phyloP scores from a whole-genome alignment of 2,113 vertebrate genomes.

The Cygnus buccinator region DNA sequence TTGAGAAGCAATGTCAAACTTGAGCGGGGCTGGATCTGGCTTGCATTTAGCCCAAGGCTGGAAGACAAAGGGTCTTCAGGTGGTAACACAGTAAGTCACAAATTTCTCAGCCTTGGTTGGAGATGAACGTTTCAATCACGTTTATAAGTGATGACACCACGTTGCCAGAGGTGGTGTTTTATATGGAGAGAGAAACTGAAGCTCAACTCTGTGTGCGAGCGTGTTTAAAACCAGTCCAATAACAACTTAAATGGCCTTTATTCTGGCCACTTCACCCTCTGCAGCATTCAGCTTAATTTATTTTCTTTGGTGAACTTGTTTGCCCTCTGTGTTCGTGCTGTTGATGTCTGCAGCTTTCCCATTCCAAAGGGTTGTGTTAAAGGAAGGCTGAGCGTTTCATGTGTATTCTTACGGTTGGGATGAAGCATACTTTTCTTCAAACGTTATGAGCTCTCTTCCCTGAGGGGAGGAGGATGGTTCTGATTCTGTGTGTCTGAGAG shows the following conservation, averaged over 20 bases:
- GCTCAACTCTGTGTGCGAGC: background rate
- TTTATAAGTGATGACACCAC: background rate
- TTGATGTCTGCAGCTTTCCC: conserved; percentile 57
- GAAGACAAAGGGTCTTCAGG: conserved; percentile 52
- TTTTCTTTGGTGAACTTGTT: conserved; percentile 58
- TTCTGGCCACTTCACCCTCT: conserved; percentile 39
- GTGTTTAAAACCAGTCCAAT: conserved; percentile 15
- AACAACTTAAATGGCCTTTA: conserved; percentile 31
- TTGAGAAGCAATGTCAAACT: conserved; percentile 21
- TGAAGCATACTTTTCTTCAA: conserved; percentile 68
- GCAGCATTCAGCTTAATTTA: conserved; percentile 11
- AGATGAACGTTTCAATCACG: conserved; percentile 14
- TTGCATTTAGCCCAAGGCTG: conserved; percentile 56
- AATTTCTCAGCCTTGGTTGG: conserved; percentile 37
- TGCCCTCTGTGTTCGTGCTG: background rate
- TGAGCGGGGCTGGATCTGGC: conserved; percentile 42
- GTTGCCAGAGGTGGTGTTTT: conserved; percentile 57
- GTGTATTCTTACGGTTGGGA: conserved; percentile 44
- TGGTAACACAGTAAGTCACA: conserved; percentile 43
- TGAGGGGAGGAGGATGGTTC: conserved; percentile 61
- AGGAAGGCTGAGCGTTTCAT: conserved; percentile 48
- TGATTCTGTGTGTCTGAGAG: conserved; percentile 54
- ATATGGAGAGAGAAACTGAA: conserved; percentile 32
- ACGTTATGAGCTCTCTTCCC: conserved; percentile 64
- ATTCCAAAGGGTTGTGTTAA: conserved; percentile 39